These are phyloP conservation scores for Synergus gifuensis DNA, from an alignment of 2,888 invertebrate genomes.

Conservation along the genomic window DNA sequence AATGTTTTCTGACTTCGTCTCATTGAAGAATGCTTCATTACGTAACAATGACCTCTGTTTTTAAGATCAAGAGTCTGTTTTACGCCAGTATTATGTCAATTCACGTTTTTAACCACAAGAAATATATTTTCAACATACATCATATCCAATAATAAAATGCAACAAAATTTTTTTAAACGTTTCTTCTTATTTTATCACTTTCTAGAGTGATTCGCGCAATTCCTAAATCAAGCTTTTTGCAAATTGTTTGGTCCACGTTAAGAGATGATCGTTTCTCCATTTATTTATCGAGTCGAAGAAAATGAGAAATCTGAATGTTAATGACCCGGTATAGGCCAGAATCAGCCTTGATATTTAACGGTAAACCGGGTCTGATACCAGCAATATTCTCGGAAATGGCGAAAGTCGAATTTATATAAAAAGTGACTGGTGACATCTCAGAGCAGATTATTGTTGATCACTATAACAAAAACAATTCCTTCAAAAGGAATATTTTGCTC, in stretches of 20 bases:
- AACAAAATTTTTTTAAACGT: background rate
- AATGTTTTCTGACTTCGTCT: constrained; percentile 27
- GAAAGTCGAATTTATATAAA: constrained; percentile 18
- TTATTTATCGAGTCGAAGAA: background rate
- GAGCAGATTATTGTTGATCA: background rate
- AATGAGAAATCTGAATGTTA: constrained; percentile 28
- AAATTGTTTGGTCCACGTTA: background rate
- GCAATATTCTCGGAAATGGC: constrained; percentile 25
- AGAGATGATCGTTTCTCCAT: constrained; percentile 1
- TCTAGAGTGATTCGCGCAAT: constrained; percentile 1
- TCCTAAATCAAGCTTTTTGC: background rate
- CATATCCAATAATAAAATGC: background rate
- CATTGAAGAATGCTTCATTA: constrained; percentile 20
- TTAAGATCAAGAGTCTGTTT: background rate
- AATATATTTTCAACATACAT: too few relatives aligned
- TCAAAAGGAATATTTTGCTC: too few relatives aligned
- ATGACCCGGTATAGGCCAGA: background rate
- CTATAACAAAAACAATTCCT: background rate
- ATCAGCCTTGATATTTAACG: constrained; percentile 30
- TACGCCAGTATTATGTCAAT: constrained; percentile 10
- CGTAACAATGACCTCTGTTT: background rate
- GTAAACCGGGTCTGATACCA: constrained; percentile 1
- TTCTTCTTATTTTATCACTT: background rate
- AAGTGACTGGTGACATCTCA: constrained; percentile 17
- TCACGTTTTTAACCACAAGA: too few relatives aligned